Conservation (phyloP, 2,797 vertebrate genomes). For the Amblyraja radiata region DNA sequence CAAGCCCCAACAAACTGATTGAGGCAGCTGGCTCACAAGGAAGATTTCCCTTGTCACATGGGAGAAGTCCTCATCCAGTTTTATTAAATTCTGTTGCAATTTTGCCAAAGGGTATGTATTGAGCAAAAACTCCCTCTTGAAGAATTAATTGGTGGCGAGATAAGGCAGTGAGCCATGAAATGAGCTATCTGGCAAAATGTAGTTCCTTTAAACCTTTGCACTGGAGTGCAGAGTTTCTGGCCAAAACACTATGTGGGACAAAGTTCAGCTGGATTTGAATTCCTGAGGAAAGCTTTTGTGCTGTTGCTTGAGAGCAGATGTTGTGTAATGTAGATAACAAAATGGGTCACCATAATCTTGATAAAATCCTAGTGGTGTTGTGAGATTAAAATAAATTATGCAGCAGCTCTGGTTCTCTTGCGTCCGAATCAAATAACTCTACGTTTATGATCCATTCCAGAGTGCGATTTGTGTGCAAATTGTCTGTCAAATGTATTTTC, state of each 20-base stretch:
- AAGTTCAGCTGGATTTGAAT: neutral
- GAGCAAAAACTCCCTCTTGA: neutral
- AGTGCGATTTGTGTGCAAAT: no score
- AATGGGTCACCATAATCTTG: neutral
- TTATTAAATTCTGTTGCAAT: neutral
- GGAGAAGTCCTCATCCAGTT: neutral
- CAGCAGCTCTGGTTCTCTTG: no score
- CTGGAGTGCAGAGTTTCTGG: neutral
- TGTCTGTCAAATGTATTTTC: no score
- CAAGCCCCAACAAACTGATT: neutral
- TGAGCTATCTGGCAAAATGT: neutral
- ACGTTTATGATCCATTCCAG: no score
- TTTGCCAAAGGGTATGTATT: neutral
- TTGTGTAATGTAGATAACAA: neutral
- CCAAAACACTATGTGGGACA: neutral
- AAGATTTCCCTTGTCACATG: neutral
- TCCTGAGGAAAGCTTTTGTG: neutral
- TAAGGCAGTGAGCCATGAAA: neutral
- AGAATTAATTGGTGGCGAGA: neutral
- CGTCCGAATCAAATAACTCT: no score
- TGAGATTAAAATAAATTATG: neutral
- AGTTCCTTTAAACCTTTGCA: neutral
- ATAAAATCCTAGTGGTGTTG: neutral
- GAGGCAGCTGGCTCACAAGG: no score
- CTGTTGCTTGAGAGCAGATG: neutral